phyloP scores from a whole-genome alignment of 2,797 vertebrate species.

The Syndactyla subalaris region DNA sequence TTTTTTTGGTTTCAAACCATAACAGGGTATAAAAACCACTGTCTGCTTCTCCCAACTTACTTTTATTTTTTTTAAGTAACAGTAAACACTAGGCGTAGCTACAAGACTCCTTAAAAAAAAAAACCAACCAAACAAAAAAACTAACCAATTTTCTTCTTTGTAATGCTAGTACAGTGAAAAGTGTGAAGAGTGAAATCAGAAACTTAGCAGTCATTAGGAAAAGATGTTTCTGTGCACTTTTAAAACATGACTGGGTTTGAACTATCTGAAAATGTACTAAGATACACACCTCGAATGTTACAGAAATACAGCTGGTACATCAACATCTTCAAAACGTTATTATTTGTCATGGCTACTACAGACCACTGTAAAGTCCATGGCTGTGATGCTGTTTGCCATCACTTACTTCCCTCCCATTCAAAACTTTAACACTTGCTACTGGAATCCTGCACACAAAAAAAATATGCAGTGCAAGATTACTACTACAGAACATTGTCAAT shows the following conservation, averaged over 20 bases:
- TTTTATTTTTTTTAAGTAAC: neutral
- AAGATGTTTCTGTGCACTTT: neutral
- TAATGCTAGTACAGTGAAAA: neutral
- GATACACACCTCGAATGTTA: neutral
- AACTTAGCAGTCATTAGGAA: neutral
- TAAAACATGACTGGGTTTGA: neutral
- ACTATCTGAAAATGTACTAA: neutral
- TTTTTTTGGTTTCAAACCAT: neutral
- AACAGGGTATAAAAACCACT: neutral
- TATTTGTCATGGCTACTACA: neutral
- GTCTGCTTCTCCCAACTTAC: fast-evolving
- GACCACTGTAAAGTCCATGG: neutral
- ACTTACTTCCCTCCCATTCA: neutral
- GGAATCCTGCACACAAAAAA: neutral
- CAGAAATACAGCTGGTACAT: neutral
- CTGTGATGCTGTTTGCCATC: neutral
- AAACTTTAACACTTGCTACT: neutral
- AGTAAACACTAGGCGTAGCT: neutral
- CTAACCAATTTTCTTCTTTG: neutral
- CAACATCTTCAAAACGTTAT: neutral
- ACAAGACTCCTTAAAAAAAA: neutral
- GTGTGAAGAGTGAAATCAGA: neutral
- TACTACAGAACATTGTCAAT: neutral
- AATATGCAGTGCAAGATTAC: neutral
- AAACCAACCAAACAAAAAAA: neutral